These are phyloP conservation scores for Irena cyanogastra DNA, from an alignment of 2,113 vertebrate species.

Conservation along the genomic window DNA sequence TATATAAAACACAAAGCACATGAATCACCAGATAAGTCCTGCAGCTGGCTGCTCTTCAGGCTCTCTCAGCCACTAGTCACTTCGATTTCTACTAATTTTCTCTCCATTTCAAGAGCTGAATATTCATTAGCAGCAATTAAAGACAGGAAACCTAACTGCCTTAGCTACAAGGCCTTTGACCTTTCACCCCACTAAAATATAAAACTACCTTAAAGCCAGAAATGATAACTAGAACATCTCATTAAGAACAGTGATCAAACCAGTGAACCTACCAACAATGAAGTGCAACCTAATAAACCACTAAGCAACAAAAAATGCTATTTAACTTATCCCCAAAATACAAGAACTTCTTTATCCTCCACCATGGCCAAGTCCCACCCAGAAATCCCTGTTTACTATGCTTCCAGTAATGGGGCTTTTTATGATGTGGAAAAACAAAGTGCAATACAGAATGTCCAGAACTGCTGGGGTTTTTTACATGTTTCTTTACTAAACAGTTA, in stretches of 20 bases:
- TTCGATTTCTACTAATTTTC: neutral
- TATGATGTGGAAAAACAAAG: neutral
- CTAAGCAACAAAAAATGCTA: neutral
- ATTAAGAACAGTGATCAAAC: neutral
- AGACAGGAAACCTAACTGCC: neutral
- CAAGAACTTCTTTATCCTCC: neutral
- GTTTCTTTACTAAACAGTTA: neutral
- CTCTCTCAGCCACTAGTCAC: neutral
- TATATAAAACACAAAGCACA: neutral
- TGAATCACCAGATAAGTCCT: neutral
- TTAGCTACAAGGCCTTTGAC: neutral
- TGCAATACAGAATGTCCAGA: neutral
- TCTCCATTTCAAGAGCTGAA: neutral
- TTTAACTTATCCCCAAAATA: neutral
- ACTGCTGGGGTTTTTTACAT: accelerated
- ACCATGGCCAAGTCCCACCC: neutral
- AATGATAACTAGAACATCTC: neutral
- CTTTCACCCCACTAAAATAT: neutral
- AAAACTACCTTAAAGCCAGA: neutral
- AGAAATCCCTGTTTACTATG: neutral
- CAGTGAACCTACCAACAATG: neutral
- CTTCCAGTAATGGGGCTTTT: neutral
- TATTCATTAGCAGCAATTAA: conserved; percentile 1
- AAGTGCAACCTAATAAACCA: neutral
- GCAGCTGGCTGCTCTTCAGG: neutral